phyloP scores from a whole-genome alignment of 1,140 invertebrate species.

The Calephelis nemesis region DNA sequence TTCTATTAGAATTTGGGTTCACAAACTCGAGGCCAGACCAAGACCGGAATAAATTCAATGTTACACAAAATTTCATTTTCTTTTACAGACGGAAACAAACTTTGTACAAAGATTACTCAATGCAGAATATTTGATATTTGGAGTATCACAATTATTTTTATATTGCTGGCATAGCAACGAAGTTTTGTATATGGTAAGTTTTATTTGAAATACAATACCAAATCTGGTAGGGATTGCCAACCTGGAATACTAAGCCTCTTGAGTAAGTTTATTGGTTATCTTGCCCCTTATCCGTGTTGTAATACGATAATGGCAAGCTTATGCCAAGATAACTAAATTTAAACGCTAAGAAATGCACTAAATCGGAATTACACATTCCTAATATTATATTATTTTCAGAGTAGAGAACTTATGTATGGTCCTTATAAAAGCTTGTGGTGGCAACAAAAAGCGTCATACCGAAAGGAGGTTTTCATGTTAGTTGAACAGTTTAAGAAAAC shows the following conservation, averaged over 20 bases:
- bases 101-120: conserved; percentile 43
- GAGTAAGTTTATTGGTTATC: no score
- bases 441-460: conserved; percentile 27
- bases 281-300: no score
- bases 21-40: no score
- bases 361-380: no score
- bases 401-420: conserved; percentile 41
- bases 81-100: conserved; percentile 44
- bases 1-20: no score
- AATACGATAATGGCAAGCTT: no score
- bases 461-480: conserved; percentile 45
- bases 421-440: conserved; percentile 60
- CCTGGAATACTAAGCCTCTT: no score
- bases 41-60: not conserved
- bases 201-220: not conserved
- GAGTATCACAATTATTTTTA: conserved; percentile 48
- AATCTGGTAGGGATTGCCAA: no score
- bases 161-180: conserved; percentile 58
- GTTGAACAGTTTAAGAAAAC: conserved; percentile 43
- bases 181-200: conserved; percentile 44
- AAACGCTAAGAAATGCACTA: no score
- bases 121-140: conserved; percentile 50
- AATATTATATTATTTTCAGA: conserved; percentile 37
- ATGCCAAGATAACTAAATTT: no score
- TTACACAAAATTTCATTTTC: not conserved